A percentile compares a stretch with the other conserved stretches of the same genome.
Evolutionary conservation across 2,888 invertebrate genomes (phyloP).

Genomic region (Drosophila peninsularis): DNA sequence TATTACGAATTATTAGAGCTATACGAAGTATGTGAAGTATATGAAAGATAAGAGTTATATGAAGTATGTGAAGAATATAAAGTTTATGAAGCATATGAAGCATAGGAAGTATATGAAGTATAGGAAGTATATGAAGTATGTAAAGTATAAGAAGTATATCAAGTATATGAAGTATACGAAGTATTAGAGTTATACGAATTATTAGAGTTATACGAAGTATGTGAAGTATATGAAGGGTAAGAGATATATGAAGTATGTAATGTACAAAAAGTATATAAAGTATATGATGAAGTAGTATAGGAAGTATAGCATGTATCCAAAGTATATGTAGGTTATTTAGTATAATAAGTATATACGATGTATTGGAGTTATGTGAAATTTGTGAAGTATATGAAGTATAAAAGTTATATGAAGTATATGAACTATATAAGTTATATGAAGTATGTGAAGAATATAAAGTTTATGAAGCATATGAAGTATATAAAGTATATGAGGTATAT

Average conservation of each 20-base stretch:
- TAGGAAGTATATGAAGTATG: neutral
- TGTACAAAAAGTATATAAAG: neutral
- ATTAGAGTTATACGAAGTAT: too few species aligned
- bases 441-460: neutral
- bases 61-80: neutral
- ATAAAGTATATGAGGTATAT: neutral
- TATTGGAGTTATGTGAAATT: neutral
- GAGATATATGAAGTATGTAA: neutral
- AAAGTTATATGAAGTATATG: neutral
- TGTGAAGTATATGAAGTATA: neutral
- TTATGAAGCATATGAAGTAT: neutral
- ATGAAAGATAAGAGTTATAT: neutral
- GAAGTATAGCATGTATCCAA: neutral
- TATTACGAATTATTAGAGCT: neutral
- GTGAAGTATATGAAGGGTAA: neutral
- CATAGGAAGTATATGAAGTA: neutral
- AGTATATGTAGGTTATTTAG: too few species aligned
- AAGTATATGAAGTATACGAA: neutral
- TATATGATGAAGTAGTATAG: neutral
- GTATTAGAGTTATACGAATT: neutral
- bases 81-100: neutral
- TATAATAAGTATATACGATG: neutral
- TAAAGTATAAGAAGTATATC: neutral
- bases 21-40: neutral
- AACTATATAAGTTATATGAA: neutral